phyloP scores from a whole-genome alignment of 2,113 vertebrate genomes.

The Reinhardtius hippoglossoides region DNA sequence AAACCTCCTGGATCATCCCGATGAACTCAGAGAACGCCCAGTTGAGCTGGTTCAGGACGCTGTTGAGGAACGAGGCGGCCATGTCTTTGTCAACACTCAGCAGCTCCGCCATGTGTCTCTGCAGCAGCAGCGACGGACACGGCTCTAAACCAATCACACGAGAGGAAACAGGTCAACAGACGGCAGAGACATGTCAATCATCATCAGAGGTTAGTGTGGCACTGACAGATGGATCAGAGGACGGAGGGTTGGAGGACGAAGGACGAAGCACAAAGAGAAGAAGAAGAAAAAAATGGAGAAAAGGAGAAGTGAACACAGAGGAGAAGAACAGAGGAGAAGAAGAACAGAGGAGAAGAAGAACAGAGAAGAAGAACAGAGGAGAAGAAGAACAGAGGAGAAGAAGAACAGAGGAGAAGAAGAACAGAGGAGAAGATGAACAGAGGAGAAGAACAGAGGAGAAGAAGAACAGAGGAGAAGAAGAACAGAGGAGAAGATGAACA shows the following conservation, averaged over 20 bases:
- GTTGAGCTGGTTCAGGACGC: conserved; percentile 98
- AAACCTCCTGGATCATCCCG: conserved; percentile 99
- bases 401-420: too few relatives aligned
- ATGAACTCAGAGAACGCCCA: conserved; percentile 99
- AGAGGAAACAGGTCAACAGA: not conserved
- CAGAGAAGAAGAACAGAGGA: too few relatives aligned
- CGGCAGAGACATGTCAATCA: not conserved
- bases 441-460: too few relatives aligned
- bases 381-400: too few relatives aligned
- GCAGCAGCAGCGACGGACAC: conserved; percentile 94
- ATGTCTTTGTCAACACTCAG: conserved; percentile 90
- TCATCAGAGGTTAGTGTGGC: too few relatives aligned
- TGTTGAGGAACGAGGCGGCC: conserved; percentile 98
- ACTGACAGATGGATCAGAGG: not conserved
- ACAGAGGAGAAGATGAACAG: too few relatives aligned
- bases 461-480: too few relatives aligned
- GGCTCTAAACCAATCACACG: conserved; percentile 84
- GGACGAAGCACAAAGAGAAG: not conserved
- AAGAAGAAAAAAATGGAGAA: too few relatives aligned
- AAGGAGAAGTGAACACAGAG: too few relatives aligned
- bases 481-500: too few relatives aligned
- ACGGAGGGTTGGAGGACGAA: not conserved
- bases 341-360: too few relatives aligned
- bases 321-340: too few relatives aligned
- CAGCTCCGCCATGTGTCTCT: conserved; percentile 95